phyloP scores from a whole-genome alignment of 1,140 invertebrate genomes.

The Saccostrea echinata region DNA sequence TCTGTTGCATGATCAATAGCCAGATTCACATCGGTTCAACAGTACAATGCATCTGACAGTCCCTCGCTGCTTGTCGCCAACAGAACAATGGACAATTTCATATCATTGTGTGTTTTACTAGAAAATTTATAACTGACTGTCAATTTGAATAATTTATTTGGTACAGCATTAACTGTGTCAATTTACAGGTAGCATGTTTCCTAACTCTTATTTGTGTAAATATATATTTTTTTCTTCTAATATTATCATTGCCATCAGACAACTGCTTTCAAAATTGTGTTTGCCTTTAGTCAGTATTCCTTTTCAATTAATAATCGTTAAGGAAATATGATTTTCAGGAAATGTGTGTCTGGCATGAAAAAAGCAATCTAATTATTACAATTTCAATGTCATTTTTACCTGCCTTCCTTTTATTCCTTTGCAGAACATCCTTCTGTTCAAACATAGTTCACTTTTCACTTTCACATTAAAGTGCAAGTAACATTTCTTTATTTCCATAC shows the following conservation, averaged over 20 bases:
- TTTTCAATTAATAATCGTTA: not conserved
- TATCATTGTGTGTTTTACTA: not conserved
- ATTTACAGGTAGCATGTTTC: not conserved
- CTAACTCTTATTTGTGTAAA: not conserved
- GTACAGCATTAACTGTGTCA: not conserved
- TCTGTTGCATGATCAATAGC: conserved; percentile 23
- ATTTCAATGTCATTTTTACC: not conserved
- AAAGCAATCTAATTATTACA: not conserved
- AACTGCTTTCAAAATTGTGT: not conserved
- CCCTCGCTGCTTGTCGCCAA: not conserved
- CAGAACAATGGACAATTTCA: conserved; percentile 5
- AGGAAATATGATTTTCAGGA: conserved; percentile 25
- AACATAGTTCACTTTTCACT: not conserved
- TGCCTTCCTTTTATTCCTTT: not conserved
- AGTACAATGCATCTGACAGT: not conserved
- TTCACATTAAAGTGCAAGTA: too few relatives aligned
- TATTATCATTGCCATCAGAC: not conserved
- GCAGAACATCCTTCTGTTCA: not conserved
- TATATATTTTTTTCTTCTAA: not conserved
- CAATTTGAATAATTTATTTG: conserved; percentile 24
- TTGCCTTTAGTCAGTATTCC: not conserved
- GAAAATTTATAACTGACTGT: conserved; percentile 6
- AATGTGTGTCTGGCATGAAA: not conserved
- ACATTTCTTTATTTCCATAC: too few relatives aligned
- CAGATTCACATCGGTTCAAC: not conserved